Evolutionary conservation across 2,888 invertebrate species (phyloP).

Genomic region (Sarcophaga variegata): DNA sequence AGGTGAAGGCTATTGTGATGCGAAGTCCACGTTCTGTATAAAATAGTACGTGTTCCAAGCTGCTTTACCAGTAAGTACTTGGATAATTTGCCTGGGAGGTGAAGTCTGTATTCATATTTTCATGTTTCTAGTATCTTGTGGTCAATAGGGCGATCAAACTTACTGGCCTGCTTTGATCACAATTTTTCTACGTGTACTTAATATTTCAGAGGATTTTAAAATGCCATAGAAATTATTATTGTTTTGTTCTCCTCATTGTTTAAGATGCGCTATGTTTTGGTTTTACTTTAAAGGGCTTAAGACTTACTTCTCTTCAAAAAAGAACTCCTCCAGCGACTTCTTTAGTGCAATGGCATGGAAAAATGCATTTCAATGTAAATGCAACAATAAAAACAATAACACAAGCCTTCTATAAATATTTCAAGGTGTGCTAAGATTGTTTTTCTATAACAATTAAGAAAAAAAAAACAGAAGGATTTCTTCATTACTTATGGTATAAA

Average conservation of each 20-base stretch:
- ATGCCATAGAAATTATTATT: constrained; percentile 29
- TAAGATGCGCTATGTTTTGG: not conserved
- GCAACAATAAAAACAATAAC: not conserved
- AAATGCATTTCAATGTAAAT: constrained; percentile 59
- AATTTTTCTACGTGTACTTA: no score
- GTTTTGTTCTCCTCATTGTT: constrained; percentile 36
- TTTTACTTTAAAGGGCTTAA: constrained; percentile 45
- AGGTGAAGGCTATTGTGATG: no score
- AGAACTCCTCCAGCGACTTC: constrained; percentile 47
- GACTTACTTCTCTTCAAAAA: not conserved
- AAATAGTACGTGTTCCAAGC: no score
- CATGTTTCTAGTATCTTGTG: no score
- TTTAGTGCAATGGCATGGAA: constrained; percentile 58
- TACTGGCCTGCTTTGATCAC: no score
- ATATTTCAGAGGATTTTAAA: constrained; percentile 24
- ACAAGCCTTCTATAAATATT: constrained; percentile 29
- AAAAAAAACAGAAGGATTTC: not conserved
- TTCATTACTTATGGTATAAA: constrained; percentile 48
- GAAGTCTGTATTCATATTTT: no score
- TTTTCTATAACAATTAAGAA: constrained; percentile 49
- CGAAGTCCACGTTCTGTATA: no score
- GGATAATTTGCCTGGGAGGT: no score
- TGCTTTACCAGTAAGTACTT: no score
- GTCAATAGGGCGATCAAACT: no score
- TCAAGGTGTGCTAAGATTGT: constrained; percentile 68